Evolutionary conservation across 1,140 invertebrate species (phyloP), one percentile per base, ranked within the genome.

Genomic region (Teleogryllus occipitalis): DNA sequence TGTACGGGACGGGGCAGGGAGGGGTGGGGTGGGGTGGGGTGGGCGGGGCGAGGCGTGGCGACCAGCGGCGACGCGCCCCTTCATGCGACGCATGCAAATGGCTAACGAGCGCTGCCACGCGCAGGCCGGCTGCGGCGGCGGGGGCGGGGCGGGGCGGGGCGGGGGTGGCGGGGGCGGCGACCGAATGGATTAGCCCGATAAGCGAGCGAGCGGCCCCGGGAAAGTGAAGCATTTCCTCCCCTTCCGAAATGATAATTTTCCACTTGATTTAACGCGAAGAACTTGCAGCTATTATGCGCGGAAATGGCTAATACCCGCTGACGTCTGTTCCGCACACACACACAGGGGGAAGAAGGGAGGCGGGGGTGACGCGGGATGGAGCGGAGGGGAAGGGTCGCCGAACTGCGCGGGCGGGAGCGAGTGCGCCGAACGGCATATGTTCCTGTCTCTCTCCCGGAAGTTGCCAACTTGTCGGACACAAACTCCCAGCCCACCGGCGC

Each of bases 241-340:
- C 10, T 65, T 65, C 54, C 54, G 18, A 65, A 65, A 65, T 65
- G 54, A 65, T 65, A 65, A 65, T 65, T 65, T 65, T 18, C 54
- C 54, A 65, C 54, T 65, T 65, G 54, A 65, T 65, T 65, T 65
- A 65, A 65, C 54, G 54, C 54, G 54, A 65, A 65, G 54, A 65
- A 65, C 54, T 65, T 65, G 54, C 54, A 10, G 54, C 54, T 65
- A 65, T 65, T 65, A 65, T 65, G 54, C 54, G 18, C 2, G 54
- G 54, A 65, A 65, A 65, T 65, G 10, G 18, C 54, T 65, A 65
- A 65, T 65, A 65, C 54, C 54, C 54, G 10, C 54, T 65, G 54
- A 65, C 54, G 54, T 65, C 54, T 65, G 54, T 65, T 65, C 54
- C 54, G 54, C 54, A 65, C 10, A 65, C 54, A 65, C 54, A 18